Percentiles rank a stretch among this genome's conserved stretches.
phyloP scores from a whole-genome alignment of 2,797 vertebrate genomes.

The Epinephelus coioides region DNA sequence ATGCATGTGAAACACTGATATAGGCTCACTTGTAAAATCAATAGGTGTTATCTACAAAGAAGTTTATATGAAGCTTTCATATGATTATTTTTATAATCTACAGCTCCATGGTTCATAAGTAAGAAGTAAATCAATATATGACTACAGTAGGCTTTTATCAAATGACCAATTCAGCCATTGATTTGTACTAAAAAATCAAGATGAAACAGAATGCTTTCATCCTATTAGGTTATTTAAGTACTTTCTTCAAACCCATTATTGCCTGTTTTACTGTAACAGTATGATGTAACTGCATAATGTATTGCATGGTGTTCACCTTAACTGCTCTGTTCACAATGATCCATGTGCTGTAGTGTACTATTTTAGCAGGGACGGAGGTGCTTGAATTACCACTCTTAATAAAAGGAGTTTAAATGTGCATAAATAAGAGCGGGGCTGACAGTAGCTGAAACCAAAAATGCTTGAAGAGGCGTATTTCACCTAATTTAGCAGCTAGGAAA shows the following conservation, averaged over 20 bases:
- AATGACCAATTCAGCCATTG: not conserved
- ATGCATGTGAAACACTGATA: not conserved
- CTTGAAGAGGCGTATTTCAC: not conserved
- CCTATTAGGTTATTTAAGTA: not conserved
- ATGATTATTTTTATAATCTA: not conserved
- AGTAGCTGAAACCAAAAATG: conserved; percentile 34
- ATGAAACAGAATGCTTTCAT: not conserved
- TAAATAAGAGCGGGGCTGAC: conserved; percentile 42
- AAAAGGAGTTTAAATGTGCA: conserved; percentile 43
- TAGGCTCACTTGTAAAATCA: not conserved
- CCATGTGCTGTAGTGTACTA: not conserved
- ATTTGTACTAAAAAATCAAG: not conserved
- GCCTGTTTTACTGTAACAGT: conserved; percentile 1
- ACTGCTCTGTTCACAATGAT: conserved; percentile 11
- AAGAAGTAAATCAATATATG: not conserved
- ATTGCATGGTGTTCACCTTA: conserved; percentile 12
- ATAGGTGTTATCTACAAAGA: not conserved
- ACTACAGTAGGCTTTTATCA: not conserved
- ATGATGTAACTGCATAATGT: not conserved
- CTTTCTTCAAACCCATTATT: not conserved
- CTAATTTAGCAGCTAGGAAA: conserved; percentile 52
- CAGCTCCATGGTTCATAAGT: not conserved
- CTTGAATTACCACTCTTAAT: conserved; percentile 19
- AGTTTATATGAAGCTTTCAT: not conserved
- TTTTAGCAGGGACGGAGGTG: conserved; percentile 19